Evolutionary conservation across 2,113 vertebrate species (phyloP), one percentile per base, ranked within the genome.

Genomic region (Planiliza haematocheilus): DNA sequence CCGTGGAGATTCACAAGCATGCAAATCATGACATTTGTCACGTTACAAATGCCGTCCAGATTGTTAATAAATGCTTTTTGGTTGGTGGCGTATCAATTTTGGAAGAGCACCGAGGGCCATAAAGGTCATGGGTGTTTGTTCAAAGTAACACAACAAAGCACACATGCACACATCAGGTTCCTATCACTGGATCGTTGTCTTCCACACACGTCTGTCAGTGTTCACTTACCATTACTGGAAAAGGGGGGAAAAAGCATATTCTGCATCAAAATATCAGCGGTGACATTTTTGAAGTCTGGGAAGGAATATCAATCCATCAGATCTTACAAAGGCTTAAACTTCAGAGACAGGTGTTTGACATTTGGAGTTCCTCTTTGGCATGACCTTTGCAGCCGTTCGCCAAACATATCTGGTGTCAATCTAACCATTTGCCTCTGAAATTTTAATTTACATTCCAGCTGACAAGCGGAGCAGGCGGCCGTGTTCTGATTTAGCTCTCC

Each of bases 311-410:
- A 82, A 71, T 78, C 51, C 39, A 65, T 82, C 70, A 61, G 62
- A 82, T 78, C 55, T 64, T 62, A 83, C 77, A 83, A 81, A 83
- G 80, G 82, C 41, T 79, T 70, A 71, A 82, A 81, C 82, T 86
- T 77, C 79, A 88, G 70, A 82, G 80, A 71, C 4, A 49, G 53
- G 2, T 67, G 74, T 86, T 80, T 88, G 88, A 86, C 84, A 88
- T 88, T 90, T 90, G 68, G 72, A 86, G 72, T 77, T 51, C 68
- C 72, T 72, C 74, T 77, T 76, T 80, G 75, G 63, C 70, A 1
- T 82, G 83, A 84, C 81, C 88, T 90, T 88, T 86, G 56, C 82
- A 72, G 74, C 74, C 69, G 86, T 79, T 83, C 79, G 63, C 74
- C 77, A 79, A 81, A 88, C 74, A 83, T 66, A 72, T 81, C 80